Evolutionary conservation across 2,888 invertebrate species (phyloP), one percentile per base, ranked within the genome.

Genomic region (Dexiosoma caninum): DNA sequence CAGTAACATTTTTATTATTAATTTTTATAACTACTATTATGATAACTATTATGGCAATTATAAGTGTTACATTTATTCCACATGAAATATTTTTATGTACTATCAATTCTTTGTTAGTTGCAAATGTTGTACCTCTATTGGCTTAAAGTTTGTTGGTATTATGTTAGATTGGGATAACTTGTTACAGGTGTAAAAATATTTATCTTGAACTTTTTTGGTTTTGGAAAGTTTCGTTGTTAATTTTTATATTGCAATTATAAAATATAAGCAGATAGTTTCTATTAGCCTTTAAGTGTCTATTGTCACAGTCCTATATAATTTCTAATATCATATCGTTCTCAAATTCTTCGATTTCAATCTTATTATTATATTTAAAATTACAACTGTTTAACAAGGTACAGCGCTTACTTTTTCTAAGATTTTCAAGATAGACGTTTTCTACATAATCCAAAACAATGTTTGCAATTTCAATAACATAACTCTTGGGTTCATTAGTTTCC

Each of bases 201-300:
- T 67, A 10, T 53, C 53, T 19, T 55, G 32, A 32, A 32, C 8
- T 81, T 81, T 10, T 83, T 60, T 64, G 72, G 69, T 69, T 57
- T 53, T 51, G 75, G 23, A 32, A 55, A 10, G 14, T 32, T 16
- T 35, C 9, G 12, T 19, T 27, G 7, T 30, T 51, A 27, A 51
- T 51, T 27, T n/a, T 14, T 7, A 51, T 16, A 10, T 21, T 19
- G 9, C 23, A 46, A 51, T 51, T 23, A 27, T 27, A n/a, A 6
- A 51, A 51, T 4, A 51, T 23, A 27, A 51, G 51, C 1, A 51
- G 10, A 7, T 51, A 51, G 8, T 51, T 51, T 32, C 32, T 32
- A n/a, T 21, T 37, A 37, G 37, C n/a, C 37, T 3, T 21, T 19
- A 37, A 9, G 6, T 21, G 35, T 37, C 57, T 16, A 57, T 10